Evolutionary conservation across 2,797 vertebrate species (phyloP).

Genomic region (Anabas testudineus): DNA sequence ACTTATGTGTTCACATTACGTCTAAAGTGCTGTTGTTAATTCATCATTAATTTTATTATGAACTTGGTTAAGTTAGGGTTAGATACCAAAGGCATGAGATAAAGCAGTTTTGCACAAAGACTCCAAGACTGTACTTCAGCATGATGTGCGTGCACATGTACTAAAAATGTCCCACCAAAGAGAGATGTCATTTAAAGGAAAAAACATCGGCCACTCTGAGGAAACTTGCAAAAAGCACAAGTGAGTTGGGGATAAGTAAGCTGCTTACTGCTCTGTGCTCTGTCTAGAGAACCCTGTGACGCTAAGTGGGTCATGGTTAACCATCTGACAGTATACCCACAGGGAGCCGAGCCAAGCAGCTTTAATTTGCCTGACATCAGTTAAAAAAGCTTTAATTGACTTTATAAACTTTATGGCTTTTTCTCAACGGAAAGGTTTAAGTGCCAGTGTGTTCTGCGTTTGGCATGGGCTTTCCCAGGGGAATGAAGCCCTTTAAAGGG

Average conservation of each 20-base stretch:
- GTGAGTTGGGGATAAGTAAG: constrained; percentile 65
- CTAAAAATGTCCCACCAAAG: constrained; percentile 22
- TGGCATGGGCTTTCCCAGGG: constrained; percentile 57
- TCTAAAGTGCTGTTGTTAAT: background rate
- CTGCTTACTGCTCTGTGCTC: constrained; percentile 63
- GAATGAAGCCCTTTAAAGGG: constrained; percentile 74
- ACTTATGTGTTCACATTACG: background rate
- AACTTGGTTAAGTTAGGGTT: constrained; percentile 1
- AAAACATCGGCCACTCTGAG: constrained; percentile 19
- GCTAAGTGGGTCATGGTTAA: constrained; percentile 70
- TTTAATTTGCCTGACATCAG: constrained; percentile 76
- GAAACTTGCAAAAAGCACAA: constrained; percentile 50
- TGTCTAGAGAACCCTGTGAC: constrained; percentile 60
- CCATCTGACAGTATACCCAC: constrained; percentile 69
- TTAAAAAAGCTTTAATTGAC: constrained; percentile 76
- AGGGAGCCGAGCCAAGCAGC: constrained; percentile 61
- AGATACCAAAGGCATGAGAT: no score
- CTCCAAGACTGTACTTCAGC: background rate
- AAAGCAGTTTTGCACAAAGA: no score
- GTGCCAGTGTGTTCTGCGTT: constrained; percentile 66
- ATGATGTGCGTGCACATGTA: background rate
- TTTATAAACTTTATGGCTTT: constrained; percentile 78
- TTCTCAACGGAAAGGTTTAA: constrained; percentile 74
- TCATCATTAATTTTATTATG: background rate
- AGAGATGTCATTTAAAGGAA: constrained; percentile 50